Evolutionary conservation across 1,140 invertebrate genomes (phyloP).

Genomic region (Propsilocerus akamusi): DNA sequence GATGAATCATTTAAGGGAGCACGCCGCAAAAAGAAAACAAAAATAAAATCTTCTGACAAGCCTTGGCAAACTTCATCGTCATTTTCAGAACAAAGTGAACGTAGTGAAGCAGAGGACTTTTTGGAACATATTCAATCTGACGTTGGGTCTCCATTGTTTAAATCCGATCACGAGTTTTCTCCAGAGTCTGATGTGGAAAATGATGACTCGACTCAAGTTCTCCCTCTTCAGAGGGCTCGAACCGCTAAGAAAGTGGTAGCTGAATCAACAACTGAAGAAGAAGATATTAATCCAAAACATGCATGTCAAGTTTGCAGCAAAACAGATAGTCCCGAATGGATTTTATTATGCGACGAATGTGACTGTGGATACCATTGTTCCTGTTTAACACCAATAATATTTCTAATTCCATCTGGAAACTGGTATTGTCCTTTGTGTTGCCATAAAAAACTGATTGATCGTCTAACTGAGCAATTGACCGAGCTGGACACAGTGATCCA

Average conservation of each 20-base stretch:
- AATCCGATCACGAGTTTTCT: constrained; percentile 83
- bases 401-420: constrained; percentile 87
- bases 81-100: constrained; percentile 44
- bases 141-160: constrained; percentile 41
- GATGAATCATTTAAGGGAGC: constrained; percentile 30
- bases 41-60: constrained; percentile 28
- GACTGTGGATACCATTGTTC: constrained; percentile 90
- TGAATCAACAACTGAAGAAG: constrained; percentile 14
- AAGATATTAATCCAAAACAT: constrained; percentile 35
- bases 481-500: constrained; percentile 48
- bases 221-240: constrained; percentile 42
- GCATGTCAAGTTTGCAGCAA: constrained; percentile 75
- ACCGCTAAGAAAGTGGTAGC: constrained; percentile 42
- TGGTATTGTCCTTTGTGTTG: constrained; percentile 96
- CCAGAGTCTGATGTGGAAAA: constrained; percentile 47
- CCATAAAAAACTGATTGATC: constrained; percentile 56
- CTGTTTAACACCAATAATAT: constrained; percentile 74
- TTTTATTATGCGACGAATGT: constrained; percentile 84
- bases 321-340: constrained; percentile 87
- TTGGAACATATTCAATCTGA: constrained; percentile 30
- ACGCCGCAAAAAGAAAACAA: constrained; percentile 33
- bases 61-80: constrained; percentile 45
- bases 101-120: constrained; percentile 41
- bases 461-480: constrained; percentile 36
- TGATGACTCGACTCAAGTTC: constrained; percentile 31